Percentiles rank a stretch among this genome's conserved stretches.
phyloP scores from a whole-genome alignment of 2,113 vertebrate species.

The Gadus chalcogrammus region DNA sequence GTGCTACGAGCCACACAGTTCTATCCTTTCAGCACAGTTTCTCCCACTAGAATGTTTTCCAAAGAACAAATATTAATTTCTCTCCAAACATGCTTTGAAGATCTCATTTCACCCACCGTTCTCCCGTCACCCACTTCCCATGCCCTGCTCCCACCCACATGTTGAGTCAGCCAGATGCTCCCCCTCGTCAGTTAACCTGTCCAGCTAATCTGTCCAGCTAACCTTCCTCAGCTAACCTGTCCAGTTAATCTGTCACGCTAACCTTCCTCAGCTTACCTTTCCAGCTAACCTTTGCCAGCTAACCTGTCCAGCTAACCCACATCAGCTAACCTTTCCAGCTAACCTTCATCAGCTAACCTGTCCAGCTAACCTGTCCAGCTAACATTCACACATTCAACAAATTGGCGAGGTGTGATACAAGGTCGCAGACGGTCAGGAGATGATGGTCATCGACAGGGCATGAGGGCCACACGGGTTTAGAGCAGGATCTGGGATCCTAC shows the following conservation, averaged over 20 bases:
- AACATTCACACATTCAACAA: slow-evolving; percentile 31
- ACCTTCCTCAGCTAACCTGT: slow-evolving; percentile 23
- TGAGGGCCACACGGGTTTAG: background rate
- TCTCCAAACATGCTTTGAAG: slow-evolving; percentile 53
- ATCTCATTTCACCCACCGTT: slow-evolving; percentile 42
- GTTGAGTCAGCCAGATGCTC: slow-evolving; percentile 49
- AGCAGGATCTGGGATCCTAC: slow-evolving; percentile 34
- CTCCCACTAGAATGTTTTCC: slow-evolving; percentile 31
- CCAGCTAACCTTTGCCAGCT: slow-evolving; percentile 7
- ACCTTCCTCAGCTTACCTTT: background rate
- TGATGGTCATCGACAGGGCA: slow-evolving; percentile 34
- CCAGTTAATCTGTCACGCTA: slow-evolving; percentile 6
- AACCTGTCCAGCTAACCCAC: slow-evolving; percentile 28
- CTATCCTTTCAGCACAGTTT: slow-evolving; percentile 21
- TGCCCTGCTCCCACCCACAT: slow-evolving; percentile 47
- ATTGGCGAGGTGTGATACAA: slow-evolving; percentile 54
- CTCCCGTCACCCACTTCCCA: slow-evolving; percentile 35
- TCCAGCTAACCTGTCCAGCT: slow-evolving; percentile 35
- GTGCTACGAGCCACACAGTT: slow-evolving; percentile 18
- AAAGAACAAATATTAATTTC: slow-evolving; percentile 57
- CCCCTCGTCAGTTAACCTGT: background rate
- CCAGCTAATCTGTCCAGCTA: slow-evolving; percentile 35
- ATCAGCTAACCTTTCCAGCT: slow-evolving; percentile 19
- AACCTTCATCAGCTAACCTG: slow-evolving; percentile 1
- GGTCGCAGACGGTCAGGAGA: slow-evolving; percentile 49